Conservation (phyloP, 2,797 vertebrate species). For the Benthosema pterotum region DNA sequence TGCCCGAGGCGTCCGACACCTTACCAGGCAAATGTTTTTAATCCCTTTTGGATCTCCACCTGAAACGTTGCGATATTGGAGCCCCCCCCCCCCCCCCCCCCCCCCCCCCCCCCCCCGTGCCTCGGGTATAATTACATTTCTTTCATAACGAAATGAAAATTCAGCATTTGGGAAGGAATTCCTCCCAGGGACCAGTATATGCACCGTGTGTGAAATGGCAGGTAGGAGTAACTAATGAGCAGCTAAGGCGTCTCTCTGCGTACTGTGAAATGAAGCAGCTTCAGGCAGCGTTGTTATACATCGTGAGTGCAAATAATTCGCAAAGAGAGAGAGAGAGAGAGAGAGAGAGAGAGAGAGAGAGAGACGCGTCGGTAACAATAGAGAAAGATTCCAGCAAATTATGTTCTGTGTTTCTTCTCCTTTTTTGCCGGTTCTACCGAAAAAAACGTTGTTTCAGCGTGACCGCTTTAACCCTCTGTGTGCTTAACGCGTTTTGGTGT, state of each 20-base stretch:
- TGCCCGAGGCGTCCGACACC: too few species aligned
- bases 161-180: slow-evolving; percentile 15
- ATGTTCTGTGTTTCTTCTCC: slow-evolving; percentile 16
- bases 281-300: slow-evolving; percentile 4
- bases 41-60: too few species aligned
- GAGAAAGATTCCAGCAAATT: slow-evolving; percentile 12
- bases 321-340: background rate
- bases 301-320: slow-evolving; percentile 1
- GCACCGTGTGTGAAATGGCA: slow-evolving; percentile 9
- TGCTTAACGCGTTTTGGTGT: too few species aligned
- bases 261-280: slow-evolving; percentile 11
- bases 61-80: too few species aligned
- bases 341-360: background rate
- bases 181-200: background rate
- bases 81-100: too few species aligned
- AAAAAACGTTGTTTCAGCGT: slow-evolving; percentile 7
- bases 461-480: too few species aligned
- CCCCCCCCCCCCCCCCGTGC: too few species aligned
- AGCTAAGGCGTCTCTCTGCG: background rate
- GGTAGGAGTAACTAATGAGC: slow-evolving; percentile 11
- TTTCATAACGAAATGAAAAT: background rate
- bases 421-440: slow-evolving; percentile 11
- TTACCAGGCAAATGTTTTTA: too few species aligned
- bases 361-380: slow-evolving; percentile 1
- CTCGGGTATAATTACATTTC: too few species aligned